These are phyloP conservation scores for Galeopsomyia nigrocyanea DNA, from an alignment of 2,888 invertebrate species.

Conservation along the genomic window DNA sequence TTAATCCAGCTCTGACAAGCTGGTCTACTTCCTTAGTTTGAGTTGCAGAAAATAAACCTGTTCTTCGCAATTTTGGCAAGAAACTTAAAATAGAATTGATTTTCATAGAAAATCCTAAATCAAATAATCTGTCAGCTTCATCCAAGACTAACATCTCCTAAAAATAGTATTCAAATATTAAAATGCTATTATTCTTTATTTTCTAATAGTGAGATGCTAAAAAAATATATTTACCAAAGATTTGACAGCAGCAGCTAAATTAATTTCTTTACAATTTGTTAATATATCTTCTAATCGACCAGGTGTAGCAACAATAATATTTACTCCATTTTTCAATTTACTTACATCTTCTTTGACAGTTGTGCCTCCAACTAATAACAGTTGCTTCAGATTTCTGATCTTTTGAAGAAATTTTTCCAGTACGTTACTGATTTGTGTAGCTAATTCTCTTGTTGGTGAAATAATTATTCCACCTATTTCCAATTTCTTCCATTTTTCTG, in stretches of 20 bases:
- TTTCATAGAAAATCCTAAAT: constrained; percentile 90
- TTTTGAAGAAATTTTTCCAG: constrained; percentile 70
- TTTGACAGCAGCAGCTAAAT: constrained; percentile 81
- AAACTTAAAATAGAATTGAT: constrained; percentile 90
- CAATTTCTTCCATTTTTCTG: constrained; percentile 77
- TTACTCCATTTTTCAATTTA: constrained; percentile 79
- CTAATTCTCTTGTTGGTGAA: constrained; percentile 96
- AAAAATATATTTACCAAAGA: constrained; percentile 74
- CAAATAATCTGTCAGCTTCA: constrained; percentile 95
- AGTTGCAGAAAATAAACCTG: constrained; percentile 98
- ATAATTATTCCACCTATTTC: constrained; percentile 92
- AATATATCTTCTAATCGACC: constrained; percentile 92
- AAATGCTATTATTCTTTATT: constrained; percentile 5
- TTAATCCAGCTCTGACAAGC: constrained; percentile 90
- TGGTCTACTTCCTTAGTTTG: constrained; percentile 95
- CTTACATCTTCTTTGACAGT: constrained; percentile 82
- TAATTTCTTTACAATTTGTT: constrained; percentile 78
- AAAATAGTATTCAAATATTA: constrained; percentile 21
- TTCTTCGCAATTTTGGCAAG: constrained; percentile 92
- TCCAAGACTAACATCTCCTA: constrained; percentile 94
- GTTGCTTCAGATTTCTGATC: constrained; percentile 71
- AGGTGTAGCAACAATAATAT: constrained; percentile 95
- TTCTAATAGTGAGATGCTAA: not conserved
- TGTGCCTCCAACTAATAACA: constrained; percentile 86
- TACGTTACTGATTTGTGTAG: constrained; percentile 87